A percentile compares a stretch with the other conserved stretches of the same genome.
phyloP scores from a whole-genome alignment of 2,797 vertebrate species.

The Acanthurus tractus region DNA sequence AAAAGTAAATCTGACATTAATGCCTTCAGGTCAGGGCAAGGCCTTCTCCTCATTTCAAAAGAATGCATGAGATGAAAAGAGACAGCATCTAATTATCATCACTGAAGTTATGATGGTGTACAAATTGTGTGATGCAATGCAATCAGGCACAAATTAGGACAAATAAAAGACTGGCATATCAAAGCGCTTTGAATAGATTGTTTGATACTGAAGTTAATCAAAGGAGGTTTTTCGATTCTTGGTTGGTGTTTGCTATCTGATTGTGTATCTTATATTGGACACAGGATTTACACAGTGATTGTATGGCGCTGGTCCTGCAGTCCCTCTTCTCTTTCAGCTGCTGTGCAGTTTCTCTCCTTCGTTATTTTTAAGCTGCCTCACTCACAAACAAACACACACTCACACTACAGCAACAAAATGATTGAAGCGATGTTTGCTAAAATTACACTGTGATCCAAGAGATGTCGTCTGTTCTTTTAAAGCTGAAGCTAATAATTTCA shows the following conservation, averaged over 20 bases:
- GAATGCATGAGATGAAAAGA: conserved; percentile 50
- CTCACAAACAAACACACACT: conserved; percentile 26
- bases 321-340: conserved; percentile 77
- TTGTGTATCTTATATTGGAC: conserved; percentile 41
- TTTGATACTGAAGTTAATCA: conserved; percentile 56
- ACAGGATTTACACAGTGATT: conserved; percentile 61
- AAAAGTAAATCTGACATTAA: conserved; percentile 20
- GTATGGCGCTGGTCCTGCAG: conserved; percentile 58
- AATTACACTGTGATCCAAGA: conserved; percentile 72
- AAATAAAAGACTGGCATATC: conserved; percentile 49
- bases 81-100: conserved; percentile 26
- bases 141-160: conserved; percentile 39
- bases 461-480: conserved; percentile 31
- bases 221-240: conserved; percentile 20
- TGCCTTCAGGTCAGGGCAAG: conserved; percentile 24
- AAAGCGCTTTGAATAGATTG: conserved; percentile 45
- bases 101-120: conserved; percentile 13
- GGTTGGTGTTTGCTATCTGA: conserved; percentile 42
- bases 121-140: conserved; percentile 29
- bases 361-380: conserved; percentile 61
- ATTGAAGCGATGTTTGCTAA: conserved; percentile 48
- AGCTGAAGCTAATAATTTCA: conserved; percentile 39
- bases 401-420: conserved; percentile 40
- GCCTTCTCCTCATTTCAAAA: conserved; percentile 41
- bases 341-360: conserved; percentile 81